Conservation (phyloP, 64 coral and sea anemone genomes). For the Actinia equina region DNA sequence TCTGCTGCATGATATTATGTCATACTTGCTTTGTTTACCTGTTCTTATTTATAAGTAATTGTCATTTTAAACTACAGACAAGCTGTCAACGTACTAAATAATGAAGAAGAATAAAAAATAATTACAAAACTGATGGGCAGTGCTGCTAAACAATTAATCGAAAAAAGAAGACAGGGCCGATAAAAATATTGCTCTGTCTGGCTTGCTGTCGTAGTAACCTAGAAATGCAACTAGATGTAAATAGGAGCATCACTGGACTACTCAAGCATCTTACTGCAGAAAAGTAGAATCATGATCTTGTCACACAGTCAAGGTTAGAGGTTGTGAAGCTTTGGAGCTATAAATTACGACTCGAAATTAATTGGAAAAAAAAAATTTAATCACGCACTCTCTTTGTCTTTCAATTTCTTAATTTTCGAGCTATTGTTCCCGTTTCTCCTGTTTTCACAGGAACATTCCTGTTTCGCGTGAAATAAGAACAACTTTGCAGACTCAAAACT, state of each 20-base stretch:
- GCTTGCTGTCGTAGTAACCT: background rate
- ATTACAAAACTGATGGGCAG: background rate
- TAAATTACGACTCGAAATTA: too few relatives aligned
- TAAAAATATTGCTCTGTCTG: background rate
- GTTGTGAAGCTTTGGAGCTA: background rate
- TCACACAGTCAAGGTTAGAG: background rate
- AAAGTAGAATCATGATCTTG: too few relatives aligned
- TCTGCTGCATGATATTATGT: background rate
- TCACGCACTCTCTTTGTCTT: too few relatives aligned
- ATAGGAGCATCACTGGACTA: background rate
- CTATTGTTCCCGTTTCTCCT: too few relatives aligned
- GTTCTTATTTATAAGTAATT: background rate
- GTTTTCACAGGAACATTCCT: too few relatives aligned
- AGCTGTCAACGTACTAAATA: background rate
- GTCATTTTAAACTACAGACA: background rate
- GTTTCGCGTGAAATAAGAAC: too few relatives aligned
- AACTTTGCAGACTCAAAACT: too few relatives aligned
- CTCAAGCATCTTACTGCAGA: background rate
- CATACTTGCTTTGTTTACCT: background rate
- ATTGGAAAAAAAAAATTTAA: too few relatives aligned
- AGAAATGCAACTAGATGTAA: background rate
- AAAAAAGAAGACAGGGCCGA: background rate
- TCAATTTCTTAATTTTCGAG: too few relatives aligned
- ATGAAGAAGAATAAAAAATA: background rate
- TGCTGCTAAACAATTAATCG: background rate